Evolutionary conservation across 2,888 invertebrate species (phyloP), one percentile per base, ranked within the genome.

Genomic region (Yponomeuta malinellus): DNA sequence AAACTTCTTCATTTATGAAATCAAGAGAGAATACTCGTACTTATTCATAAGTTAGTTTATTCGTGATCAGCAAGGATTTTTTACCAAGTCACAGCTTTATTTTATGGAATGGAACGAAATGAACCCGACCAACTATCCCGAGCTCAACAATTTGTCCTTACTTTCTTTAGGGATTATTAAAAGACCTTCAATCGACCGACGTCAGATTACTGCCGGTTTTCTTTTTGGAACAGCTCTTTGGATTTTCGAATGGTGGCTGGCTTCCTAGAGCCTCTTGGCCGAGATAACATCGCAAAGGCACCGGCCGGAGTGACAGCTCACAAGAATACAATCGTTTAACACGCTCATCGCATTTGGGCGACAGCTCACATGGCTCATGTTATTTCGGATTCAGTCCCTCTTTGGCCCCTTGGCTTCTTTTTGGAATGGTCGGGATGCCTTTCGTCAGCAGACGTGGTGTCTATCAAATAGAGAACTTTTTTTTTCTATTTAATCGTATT

Each of bases 261-360:
- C 84, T 86, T 84, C 84, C 85, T 84, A 81, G 81, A 78, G 63
- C 1, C 78, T 75, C 77, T 78, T 80, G 81, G 79, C 79, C 77
- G 82, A 84, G 87, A 89, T 87, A 83, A 81, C 81, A 87, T 88
- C 85, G 79, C 84, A 87, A 89, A 88, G 88, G 84, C 78, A 83
- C 86, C 88, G 86, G 79, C 78, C 74, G 74, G 84, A 77, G 86
- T 86, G 89, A 89, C 88, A 87, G 87, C 83, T 77, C 79, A 77
- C 82, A 83, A 90, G 89, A 91, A 90, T 89, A 85, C 87, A 83
- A 83, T 85, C 89, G 88, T 90, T 90, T 90, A 89, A 89, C 87
- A 90, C 88, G 90, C 89, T 89, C 87, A 83, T 87, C 90, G 84
- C 84, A 83, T 87, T 88, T 81, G 83, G 87, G 83, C 79, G 81